Percentiles rank a stretch among this genome's conserved stretches.
phyloP scores from a whole-genome alignment of 2,888 invertebrate species.

The Drosophila hamatofila region DNA sequence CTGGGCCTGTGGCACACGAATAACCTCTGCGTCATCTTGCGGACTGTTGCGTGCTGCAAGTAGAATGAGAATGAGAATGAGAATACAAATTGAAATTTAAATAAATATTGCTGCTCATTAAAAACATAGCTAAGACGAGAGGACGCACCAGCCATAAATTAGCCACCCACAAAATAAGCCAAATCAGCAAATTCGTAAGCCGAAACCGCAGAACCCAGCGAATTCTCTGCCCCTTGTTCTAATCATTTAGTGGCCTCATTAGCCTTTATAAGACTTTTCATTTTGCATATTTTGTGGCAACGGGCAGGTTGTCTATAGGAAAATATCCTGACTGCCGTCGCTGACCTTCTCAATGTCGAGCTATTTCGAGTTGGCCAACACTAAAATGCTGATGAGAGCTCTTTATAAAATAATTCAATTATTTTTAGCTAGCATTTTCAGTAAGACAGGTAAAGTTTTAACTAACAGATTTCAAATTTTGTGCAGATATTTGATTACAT shows the following conservation, averaged over 20 bases:
- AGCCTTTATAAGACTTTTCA: conserved; percentile 61
- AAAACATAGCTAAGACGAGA: conserved; percentile 16
- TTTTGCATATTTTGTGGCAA: conserved; percentile 61
- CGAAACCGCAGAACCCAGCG: conserved; percentile 35
- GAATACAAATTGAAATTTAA: conserved; percentile 30
- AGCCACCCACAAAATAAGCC: conserved; percentile 39
- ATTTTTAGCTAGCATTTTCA: not conserved
- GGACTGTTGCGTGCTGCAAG: conserved; percentile 78
- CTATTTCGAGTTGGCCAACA: not conserved
- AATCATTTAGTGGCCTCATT: conserved; percentile 65
- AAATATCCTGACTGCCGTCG: conserved; percentile 15
- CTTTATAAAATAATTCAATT: not conserved
- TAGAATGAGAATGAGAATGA: conserved; percentile 3
- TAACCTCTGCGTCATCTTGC: conserved; percentile 82
- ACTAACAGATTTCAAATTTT: not conserved
- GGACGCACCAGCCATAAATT: no score
- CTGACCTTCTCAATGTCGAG: conserved; percentile 33
- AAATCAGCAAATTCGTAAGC: conserved; percentile 63
- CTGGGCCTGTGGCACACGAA: conserved; percentile 68
- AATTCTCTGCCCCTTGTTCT: conserved; percentile 27
- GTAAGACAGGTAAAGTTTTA: not conserved
- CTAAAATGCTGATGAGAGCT: conserved; percentile 10
- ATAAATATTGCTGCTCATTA: conserved; percentile 52
- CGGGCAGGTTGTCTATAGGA: conserved; percentile 6
- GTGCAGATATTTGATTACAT: not conserved